A percentile compares a stretch with the other conserved stretches of the same genome.
phyloP scores from a whole-genome alignment of 2,797 vertebrate genomes.

The Oreonectes daqikongensis region DNA sequence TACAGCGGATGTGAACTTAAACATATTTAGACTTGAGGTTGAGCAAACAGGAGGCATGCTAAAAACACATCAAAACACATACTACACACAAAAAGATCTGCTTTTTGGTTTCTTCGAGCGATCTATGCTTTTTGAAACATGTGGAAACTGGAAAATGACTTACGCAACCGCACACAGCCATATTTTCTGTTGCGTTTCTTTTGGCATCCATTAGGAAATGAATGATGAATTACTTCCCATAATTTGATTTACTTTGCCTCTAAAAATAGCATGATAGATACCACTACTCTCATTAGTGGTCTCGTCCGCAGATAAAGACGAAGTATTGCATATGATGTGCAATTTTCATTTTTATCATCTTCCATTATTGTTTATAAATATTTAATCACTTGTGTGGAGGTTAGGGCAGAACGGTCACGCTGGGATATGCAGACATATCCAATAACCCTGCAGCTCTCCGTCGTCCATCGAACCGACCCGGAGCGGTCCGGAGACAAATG shows the following conservation, averaged over 20 bases:
- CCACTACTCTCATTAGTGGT: conserved; percentile 51
- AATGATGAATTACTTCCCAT: conserved; percentile 44
- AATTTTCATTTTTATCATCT: conserved; percentile 57
- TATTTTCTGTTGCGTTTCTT: background rate
- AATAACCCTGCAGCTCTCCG: background rate
- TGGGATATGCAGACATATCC: conserved; percentile 2
- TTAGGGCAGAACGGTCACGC: conserved; percentile 20
- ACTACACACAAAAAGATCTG: no score
- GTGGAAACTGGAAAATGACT: background rate
- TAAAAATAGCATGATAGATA: conserved; percentile 55
- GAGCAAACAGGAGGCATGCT: no score
- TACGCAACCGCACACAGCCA: background rate
- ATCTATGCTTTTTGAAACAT: background rate
- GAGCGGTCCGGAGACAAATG: background rate
- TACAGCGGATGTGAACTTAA: background rate
- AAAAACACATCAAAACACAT: no score
- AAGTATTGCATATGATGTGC: conserved; percentile 56
- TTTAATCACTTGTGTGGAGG: conserved; percentile 43
- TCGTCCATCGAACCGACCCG: background rate
- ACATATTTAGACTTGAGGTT: background rate
- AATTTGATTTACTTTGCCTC: conserved; percentile 52
- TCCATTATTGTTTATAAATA: conserved; percentile 60
- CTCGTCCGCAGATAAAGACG: conserved; percentile 55
- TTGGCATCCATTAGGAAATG: conserved; percentile 6
- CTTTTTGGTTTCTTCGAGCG: no score